Percentiles rank a stretch among this genome's conserved stretches.
Evolutionary conservation across 2,797 vertebrate species (phyloP).

Genomic region (Falco concolor): DNA sequence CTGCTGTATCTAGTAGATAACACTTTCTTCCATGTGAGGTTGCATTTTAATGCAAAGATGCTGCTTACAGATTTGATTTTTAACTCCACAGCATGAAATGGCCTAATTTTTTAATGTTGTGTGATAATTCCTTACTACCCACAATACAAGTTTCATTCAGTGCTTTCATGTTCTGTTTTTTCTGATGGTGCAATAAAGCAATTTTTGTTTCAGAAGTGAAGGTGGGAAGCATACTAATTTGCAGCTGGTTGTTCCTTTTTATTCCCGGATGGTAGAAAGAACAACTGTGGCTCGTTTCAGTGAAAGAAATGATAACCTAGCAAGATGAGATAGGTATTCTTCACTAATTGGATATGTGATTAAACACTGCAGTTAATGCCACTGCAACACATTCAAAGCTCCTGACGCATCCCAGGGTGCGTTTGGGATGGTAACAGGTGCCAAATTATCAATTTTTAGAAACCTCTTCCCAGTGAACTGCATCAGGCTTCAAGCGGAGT

Average conservation of each 20-base stretch:
- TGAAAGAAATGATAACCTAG: neutral
- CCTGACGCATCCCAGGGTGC: neutral
- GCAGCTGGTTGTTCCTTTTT: constrained; percentile 3
- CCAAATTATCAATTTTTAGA: neutral
- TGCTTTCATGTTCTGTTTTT: neutral
- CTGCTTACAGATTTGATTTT: neutral
- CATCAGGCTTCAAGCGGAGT: neutral
- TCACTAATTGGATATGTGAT: neutral
- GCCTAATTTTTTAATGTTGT: neutral
- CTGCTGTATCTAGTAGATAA: constrained; percentile 5
- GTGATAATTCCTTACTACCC: neutral
- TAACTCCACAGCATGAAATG: neutral
- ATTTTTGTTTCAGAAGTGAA: constrained; percentile 6
- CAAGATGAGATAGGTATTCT: neutral
- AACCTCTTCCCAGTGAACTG: neutral
- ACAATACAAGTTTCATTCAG: neutral
- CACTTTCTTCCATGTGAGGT: neutral
- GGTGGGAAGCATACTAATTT: constrained; percentile 9
- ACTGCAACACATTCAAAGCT: neutral
- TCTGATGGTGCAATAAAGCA: neutral
- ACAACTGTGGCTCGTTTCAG: neutral
- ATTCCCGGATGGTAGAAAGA: neutral
- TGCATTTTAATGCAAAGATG: constrained; percentile 17
- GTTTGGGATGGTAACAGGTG: neutral
- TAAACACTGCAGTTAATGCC: neutral